A percentile compares a stretch with the other conserved stretches of the same genome.
These are phyloP conservation scores for Austrolebias charrua DNA, from an alignment of 2,797 vertebrate species.

Conservation along the genomic window DNA sequence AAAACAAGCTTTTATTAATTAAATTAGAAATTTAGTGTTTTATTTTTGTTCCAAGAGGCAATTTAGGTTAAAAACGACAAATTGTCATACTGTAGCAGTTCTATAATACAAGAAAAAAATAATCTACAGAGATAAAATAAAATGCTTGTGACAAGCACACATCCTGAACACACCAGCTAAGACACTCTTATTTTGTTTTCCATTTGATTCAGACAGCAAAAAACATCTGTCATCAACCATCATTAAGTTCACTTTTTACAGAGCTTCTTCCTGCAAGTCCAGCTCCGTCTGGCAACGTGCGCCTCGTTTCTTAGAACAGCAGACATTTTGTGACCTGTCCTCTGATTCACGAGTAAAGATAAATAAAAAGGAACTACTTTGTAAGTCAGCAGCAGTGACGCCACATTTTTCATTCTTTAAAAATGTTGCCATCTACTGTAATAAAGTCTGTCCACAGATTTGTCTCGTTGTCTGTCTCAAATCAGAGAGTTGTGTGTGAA, in stretches of 20 bases:
- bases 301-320: slow-evolving; percentile 10
- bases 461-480: slow-evolving; percentile 4
- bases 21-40: too few relatives aligned
- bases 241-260: slow-evolving; percentile 28
- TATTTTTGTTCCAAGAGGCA: too few relatives aligned
- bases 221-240: slow-evolving; percentile 48
- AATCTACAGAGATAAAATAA: not conserved
- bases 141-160: slow-evolving; percentile 8
- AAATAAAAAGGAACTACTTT: not conserved
- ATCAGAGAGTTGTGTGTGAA: slow-evolving; percentile 36
- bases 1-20: too few relatives aligned
- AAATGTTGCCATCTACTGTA: slow-evolving; percentile 11
- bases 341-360: not conserved
- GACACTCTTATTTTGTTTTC: slow-evolving; percentile 43
- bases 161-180: slow-evolving; percentile 21
- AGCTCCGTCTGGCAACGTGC: slow-evolving; percentile 5
- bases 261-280: slow-evolving; percentile 9
- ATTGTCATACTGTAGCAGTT: too few relatives aligned
- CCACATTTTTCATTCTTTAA: slow-evolving; percentile 33
- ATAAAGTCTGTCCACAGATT: slow-evolving; percentile 8
- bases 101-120: too few relatives aligned
- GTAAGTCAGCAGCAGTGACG: slow-evolving; percentile 21
- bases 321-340: not conserved
- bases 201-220: slow-evolving; percentile 41
- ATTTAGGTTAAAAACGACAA: too few relatives aligned